Evolutionary conservation across 2,797 vertebrate species (phyloP), one percentile per base, ranked within the genome.

Genomic region (Alauda arvensis): DNA sequence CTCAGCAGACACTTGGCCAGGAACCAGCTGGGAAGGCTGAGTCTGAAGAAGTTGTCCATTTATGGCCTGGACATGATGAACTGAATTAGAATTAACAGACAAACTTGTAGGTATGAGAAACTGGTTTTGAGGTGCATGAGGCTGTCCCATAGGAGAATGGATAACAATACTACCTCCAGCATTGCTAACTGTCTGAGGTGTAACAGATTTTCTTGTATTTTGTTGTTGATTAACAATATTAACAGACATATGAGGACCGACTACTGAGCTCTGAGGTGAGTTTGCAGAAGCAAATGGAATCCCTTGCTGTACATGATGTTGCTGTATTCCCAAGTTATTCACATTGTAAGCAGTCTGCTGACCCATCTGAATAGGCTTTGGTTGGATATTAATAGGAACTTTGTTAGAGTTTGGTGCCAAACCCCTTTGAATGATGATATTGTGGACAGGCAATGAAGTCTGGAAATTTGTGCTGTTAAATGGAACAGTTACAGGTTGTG

Each of bases 391-490:
- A 91, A 98, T 62, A 12, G 90, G 98, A 97, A 97, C 98, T 97
- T 98, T 98, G 84, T 97, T 97, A 67, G 98, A 97, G 97, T 99
- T 99, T 91, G 98, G 98, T 56, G 98, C 97, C 28, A 98, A 98
- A 83, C 98, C 98, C 95, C 99, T 98, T 83, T 99, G 99, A 93
- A 99, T 99, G 90, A 99, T 99, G 95, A 99, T 99, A 94, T 99
- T 99, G 95, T 99, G 99, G 88, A 99, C 98, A 65, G 99, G 99
- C 94, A 99, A 98, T 18, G 97, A 97, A 3, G 97, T 96, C 74
- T 98, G 97, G 71, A 98, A 97, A 94, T 97, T 97, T 93, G 97
- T 97, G 96, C 98, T 99, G 96, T 98, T 99, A 95, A 99, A 99
- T 18, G 99, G 99, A 95, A 99, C 97, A 6, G 98, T 98, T 33